A percentile compares a stretch with the other conserved stretches of the same genome.
Evolutionary conservation across 2,888 invertebrate species (phyloP).

Genomic region (Volucella inflata): DNA sequence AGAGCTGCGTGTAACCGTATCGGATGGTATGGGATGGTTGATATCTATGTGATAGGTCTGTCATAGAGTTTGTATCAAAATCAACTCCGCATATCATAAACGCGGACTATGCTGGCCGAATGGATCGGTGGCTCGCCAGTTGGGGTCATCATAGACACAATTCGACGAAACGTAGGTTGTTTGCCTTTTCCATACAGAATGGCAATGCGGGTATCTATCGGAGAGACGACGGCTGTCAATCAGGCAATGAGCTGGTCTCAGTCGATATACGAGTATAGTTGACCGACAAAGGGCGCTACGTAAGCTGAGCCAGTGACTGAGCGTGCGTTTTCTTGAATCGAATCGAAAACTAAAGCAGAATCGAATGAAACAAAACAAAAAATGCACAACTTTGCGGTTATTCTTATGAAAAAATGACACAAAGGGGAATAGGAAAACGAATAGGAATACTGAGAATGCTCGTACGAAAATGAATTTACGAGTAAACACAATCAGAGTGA

Average conservation of each 20-base stretch:
- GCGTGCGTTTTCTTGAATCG: constrained; percentile 68
- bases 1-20: constrained; percentile 39
- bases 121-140: constrained; percentile 15
- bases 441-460: no score
- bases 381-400: constrained; percentile 25
- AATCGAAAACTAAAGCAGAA: constrained; percentile 48
- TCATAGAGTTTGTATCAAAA: constrained; percentile 20
- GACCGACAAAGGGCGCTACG: constrained; percentile 57
- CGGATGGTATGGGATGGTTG: no score
- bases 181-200: constrained; percentile 16
- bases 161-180: constrained; percentile 57
- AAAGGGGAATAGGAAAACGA: background rate
- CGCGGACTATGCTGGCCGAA: background rate
- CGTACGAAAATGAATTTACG: constrained; percentile 37
- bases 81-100: constrained; percentile 14
- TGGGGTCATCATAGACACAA: constrained; percentile 63
- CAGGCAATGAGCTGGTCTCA: background rate
- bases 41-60: constrained; percentile 34
- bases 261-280: constrained; percentile 21
- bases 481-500: constrained; percentile 50
- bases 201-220: constrained; percentile 6
- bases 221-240: constrained; percentile 21
- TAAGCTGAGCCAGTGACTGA: constrained; percentile 38
- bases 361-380: background rate
- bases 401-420: constrained; percentile 42